These are phyloP conservation scores for Gibbula magus DNA, from an alignment of 2,888 invertebrate genomes.

Conservation along the genomic window DNA sequence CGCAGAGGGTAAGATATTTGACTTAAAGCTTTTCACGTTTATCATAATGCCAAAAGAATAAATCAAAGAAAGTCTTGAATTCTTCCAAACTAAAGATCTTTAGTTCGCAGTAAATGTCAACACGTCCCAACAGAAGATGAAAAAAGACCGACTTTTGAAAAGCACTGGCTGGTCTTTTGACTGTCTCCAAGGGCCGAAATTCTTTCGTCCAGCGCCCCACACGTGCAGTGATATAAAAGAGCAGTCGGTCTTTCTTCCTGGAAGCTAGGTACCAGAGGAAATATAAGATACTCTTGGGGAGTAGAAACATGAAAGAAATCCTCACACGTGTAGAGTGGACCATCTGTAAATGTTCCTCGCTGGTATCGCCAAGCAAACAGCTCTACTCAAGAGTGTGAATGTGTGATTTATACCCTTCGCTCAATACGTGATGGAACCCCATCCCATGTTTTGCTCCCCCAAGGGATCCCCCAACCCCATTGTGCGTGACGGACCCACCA, in stretches of 20 bases:
- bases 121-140: neutral
- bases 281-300: slow-evolving; percentile 8
- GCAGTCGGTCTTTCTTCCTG: neutral
- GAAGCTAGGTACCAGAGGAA: neutral
- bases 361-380: neutral
- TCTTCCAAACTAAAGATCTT: neutral
- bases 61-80: neutral
- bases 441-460: neutral
- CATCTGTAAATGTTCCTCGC: neutral
- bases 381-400: neutral
- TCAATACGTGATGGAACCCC: neutral
- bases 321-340: slow-evolving; percentile 7
- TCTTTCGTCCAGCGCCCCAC: neutral
- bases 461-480: no score
- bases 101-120: slow-evolving; percentile 5
- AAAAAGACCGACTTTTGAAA: slow-evolving; percentile 5
- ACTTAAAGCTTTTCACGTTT: no score
- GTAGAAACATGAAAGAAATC: slow-evolving; percentile 16
- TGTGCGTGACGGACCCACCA: no score
- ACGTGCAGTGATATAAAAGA: neutral
- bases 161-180: neutral
- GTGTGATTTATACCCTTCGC: neutral
- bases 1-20: neutral
- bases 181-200: neutral
- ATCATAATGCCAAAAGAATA: neutral